Evolutionary conservation across 2,797 vertebrate genomes (phyloP).

Genomic region (Sebastes matsubarae): DNA sequence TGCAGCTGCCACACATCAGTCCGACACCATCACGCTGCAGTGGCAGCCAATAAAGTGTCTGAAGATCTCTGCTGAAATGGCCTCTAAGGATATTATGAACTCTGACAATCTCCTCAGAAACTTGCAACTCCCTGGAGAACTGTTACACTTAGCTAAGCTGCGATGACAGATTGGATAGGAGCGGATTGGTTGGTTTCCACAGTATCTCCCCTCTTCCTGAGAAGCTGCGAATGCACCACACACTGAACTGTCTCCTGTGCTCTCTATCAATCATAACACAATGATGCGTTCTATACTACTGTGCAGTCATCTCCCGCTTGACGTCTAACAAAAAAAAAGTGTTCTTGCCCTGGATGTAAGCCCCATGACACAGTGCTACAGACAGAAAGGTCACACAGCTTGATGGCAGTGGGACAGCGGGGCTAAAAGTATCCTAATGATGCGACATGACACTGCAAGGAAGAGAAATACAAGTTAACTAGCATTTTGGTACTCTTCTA

Average conservation of each 20-base stretch:
- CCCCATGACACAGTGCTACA: constrained; percentile 23
- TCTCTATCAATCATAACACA: constrained; percentile 30
- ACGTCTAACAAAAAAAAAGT: constrained; percentile 38
- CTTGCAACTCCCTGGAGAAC: constrained; percentile 39
- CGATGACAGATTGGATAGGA: constrained; percentile 36
- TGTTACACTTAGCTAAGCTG: constrained; percentile 42
- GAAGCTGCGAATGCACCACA: constrained; percentile 27
- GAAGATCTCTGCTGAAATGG: constrained; percentile 37
- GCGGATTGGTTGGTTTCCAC: constrained; percentile 6
- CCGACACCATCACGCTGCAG: constrained; percentile 8
- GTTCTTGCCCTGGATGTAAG: constrained; percentile 54
- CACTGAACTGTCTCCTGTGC: constrained; percentile 10
- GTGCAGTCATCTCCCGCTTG: constrained; percentile 30
- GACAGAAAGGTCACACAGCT: constrained; percentile 53
- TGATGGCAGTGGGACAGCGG: constrained; percentile 67
- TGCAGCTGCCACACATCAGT: constrained; percentile 47
- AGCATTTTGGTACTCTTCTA: background rate
- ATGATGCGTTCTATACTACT: constrained; percentile 37
- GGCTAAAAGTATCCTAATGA: constrained; percentile 56
- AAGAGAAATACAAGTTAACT: background rate
- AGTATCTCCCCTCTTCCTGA: constrained; percentile 25
- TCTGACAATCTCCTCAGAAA: constrained; percentile 55
- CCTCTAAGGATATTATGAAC: constrained; percentile 52
- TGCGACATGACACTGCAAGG: background rate
- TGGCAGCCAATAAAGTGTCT: constrained; percentile 53